Evolutionary conservation across 2,797 vertebrate genomes (phyloP), one percentile per base, ranked within the genome.

Genomic region (Chelidonichthys spinosus): DNA sequence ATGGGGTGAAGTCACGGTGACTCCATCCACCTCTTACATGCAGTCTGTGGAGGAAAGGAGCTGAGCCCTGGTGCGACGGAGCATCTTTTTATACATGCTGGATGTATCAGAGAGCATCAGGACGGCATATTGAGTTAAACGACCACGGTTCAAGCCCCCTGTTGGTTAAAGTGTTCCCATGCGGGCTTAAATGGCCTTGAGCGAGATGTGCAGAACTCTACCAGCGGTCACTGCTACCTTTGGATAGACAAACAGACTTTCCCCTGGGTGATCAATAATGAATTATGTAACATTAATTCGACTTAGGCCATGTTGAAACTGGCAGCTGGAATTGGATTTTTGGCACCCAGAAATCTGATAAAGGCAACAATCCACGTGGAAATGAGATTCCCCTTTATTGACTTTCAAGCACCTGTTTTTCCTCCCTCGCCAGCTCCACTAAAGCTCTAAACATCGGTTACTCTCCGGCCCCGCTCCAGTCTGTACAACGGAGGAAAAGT

Each of bases 361-460:
- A 71, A 76, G 73, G n/a, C 11, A 39, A 63, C 11, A 66, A 63
- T 60, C 43, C 64, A 9, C 74, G 69, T 8, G 17, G 13, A 65
- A 61, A 40, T 65, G 13, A 1, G 47, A 81, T 72, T 66, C 44
- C 39, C 11, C 15, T 46, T 46, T 49, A 63, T 40, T 68, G 58
- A 76, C 63, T 82, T 70, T 35, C 2, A 66, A 56, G 53, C 37
- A 64, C 47, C 40, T 39, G 40, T 14, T 49, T 73, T n/a, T 49
- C 2, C 18, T 47, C 15, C 52, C 61, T 60, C 6, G 13, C 11
- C 50, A 2, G 55, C 64, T 72, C 42, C 52, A 44, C 42, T 69
- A 42, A 36, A 49, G 39, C 36, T 11, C 66, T 9, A 7, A 56
- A 73, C 55, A 43, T 55, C 0, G 67, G 56, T 33, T 50, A 33